Percentiles rank a stretch among this genome's conserved stretches.
Evolutionary conservation across 2,113 vertebrate genomes (phyloP).

Genomic region (Natator depressus): DNA sequence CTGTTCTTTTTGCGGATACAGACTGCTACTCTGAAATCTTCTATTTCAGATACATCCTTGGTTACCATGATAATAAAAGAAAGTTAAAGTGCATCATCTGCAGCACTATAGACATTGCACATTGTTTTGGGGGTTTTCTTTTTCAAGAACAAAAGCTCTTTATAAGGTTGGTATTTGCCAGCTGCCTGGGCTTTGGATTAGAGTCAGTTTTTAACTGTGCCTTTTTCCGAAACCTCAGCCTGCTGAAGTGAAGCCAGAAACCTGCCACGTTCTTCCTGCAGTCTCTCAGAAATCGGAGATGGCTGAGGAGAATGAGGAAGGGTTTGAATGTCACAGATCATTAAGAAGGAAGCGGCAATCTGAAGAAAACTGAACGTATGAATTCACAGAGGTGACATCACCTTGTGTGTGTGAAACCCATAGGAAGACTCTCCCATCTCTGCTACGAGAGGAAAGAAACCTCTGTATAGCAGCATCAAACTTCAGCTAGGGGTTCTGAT

Average conservation of each 20-base stretch:
- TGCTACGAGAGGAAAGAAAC: background rate
- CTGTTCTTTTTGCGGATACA: no score
- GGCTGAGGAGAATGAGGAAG: background rate
- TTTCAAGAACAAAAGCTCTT: constrained; percentile 22
- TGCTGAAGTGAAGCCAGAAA: constrained; percentile 32
- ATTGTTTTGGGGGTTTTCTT: constrained; percentile 14
- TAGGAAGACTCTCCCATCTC: background rate
- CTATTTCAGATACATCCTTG: constrained; percentile 45
- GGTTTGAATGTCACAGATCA: background rate
- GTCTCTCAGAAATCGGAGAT: constrained; percentile 37
- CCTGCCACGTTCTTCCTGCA: constrained; percentile 12
- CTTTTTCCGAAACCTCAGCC: constrained; percentile 52
- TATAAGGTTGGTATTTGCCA: constrained; percentile 3
- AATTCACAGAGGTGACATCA: background rate
- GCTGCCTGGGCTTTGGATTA: constrained; percentile 35
- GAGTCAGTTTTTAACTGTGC: constrained; percentile 21
- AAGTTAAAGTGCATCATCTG: constrained; percentile 42
- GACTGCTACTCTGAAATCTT: background rate
- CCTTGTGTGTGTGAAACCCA: fast-evolving
- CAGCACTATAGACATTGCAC: constrained; percentile 12
- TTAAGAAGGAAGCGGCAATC: background rate
- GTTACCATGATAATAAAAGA: constrained; percentile 9
- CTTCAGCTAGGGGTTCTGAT: background rate
- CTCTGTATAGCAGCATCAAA: background rate
- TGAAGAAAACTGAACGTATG: background rate